Evolutionary conservation across 2,797 vertebrate species (phyloP).

Genomic region (Euphonia xanthogaster): DNA sequence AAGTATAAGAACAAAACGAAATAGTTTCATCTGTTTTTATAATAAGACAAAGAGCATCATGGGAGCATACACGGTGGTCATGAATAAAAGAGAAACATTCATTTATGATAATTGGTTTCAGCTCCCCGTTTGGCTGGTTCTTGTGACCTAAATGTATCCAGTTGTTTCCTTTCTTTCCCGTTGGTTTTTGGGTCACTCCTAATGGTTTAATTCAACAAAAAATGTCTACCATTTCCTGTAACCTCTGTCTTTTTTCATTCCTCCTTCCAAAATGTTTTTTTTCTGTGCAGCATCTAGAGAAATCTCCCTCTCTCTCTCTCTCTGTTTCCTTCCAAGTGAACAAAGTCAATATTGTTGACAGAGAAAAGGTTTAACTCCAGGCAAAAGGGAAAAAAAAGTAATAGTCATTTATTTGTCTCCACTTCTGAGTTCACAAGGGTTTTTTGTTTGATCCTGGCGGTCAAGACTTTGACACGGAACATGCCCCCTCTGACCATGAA

Average conservation of each 20-base stretch:
- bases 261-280: constrained; percentile 85
- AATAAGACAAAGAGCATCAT: constrained; percentile 85
- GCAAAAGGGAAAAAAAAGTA: constrained; percentile 68
- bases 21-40: constrained; percentile 86
- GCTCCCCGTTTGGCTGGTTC: constrained; percentile 85
- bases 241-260: constrained; percentile 93
- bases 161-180: constrained; percentile 85
- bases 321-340: constrained; percentile 79
- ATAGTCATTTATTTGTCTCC: constrained; percentile 82
- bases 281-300: constrained; percentile 75
- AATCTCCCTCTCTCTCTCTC: constrained; percentile 62
- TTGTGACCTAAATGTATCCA: constrained; percentile 88
- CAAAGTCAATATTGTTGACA: constrained; percentile 88
- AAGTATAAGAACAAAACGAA: constrained; percentile 81
- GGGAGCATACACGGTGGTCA: constrained; percentile 86
- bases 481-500: constrained; percentile 86
- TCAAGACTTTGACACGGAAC: constrained; percentile 82
- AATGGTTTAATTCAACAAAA: constrained; percentile 98
- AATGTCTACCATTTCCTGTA: constrained; percentile 95
- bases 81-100: constrained; percentile 87
- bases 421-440: constrained; percentile 77
- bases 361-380: constrained; percentile 81
- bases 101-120: constrained; percentile 89
- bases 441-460: constrained; percentile 81
- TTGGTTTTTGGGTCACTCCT: constrained; percentile 87